These are phyloP conservation scores for Lasioglossum lativentre DNA, from an alignment of 2,888 invertebrate species.

Conservation along the genomic window DNA sequence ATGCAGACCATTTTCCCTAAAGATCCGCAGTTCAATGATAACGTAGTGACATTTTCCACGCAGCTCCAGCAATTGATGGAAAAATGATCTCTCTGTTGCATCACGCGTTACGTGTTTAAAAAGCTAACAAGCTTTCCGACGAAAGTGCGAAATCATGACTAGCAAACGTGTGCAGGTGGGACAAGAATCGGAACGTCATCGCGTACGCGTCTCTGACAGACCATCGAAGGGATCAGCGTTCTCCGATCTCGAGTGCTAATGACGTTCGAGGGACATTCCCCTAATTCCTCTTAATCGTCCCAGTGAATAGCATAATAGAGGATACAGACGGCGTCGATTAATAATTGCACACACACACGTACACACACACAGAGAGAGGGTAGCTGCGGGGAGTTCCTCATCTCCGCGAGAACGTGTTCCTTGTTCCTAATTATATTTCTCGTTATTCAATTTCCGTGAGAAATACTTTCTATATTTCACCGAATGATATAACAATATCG, in stretches of 20 bases:
- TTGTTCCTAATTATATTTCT: slow-evolving; percentile 20
- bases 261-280: slow-evolving; percentile 56
- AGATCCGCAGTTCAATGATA: too few relatives aligned
- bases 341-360: too few relatives aligned
- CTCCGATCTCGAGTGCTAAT: slow-evolving; percentile 24
- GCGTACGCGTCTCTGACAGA: neutral
- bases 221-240: slow-evolving; percentile 5
- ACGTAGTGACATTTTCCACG: neutral
- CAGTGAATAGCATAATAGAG: slow-evolving; percentile 41
- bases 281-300: slow-evolving; percentile 57
- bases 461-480: neutral
- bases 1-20: too few relatives aligned
- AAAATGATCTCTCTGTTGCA: neutral
- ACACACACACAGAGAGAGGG: slow-evolving; percentile 23
- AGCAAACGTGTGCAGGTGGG: neutral
- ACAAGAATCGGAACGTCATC: neutral
- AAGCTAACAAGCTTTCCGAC: neutral
- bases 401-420: neutral
- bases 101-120: neutral
- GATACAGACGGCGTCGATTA: slow-evolving; percentile 27
- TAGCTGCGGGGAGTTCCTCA: slow-evolving; percentile 19
- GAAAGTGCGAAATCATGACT: neutral
- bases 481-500: neutral
- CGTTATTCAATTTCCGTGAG: neutral
- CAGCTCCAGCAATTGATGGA: neutral